Conservation (phyloP, 2,797 vertebrate species). For the Halcyon chelicuti region DNA sequence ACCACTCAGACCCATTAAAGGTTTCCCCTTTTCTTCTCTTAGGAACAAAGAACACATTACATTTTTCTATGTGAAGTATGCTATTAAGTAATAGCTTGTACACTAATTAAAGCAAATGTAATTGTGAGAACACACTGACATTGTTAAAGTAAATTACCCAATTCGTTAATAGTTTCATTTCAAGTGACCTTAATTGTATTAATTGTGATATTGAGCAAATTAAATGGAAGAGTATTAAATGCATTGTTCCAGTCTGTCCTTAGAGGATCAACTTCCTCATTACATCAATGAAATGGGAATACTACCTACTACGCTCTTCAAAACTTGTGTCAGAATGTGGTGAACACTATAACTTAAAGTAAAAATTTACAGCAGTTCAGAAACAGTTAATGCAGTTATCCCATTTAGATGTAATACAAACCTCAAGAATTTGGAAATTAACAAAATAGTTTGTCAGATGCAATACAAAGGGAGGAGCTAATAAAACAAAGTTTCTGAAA, state of each 20-base stretch:
- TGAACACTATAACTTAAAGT: neutral
- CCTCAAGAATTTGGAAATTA: neutral
- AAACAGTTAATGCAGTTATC: slow-evolving; percentile 15
- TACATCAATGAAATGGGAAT: slow-evolving; percentile 75
- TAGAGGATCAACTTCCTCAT: slow-evolving; percentile 74
- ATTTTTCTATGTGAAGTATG: slow-evolving; percentile 75
- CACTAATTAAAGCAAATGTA: slow-evolving; percentile 83
- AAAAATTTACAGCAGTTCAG: neutral
- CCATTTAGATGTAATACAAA: neutral
- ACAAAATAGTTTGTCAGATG: neutral
- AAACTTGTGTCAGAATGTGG: slow-evolving; percentile 9
- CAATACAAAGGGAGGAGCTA: neutral
- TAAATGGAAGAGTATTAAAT: slow-evolving; percentile 81
- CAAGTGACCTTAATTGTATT: slow-evolving; percentile 83
- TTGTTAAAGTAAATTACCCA: slow-evolving; percentile 82
- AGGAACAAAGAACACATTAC: slow-evolving; percentile 71
- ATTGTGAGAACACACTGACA: slow-evolving; percentile 83
- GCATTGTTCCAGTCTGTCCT: slow-evolving; percentile 77
- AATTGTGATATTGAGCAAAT: slow-evolving; percentile 81
- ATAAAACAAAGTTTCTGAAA: neutral
- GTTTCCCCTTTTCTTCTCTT: slow-evolving; percentile 64
- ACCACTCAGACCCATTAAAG: slow-evolving; percentile 56
- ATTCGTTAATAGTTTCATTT: slow-evolving; percentile 82
- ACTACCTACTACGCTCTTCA: slow-evolving; percentile 39
- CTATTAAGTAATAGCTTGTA: slow-evolving; percentile 81